Evolutionary conservation across 2,888 invertebrate genomes (phyloP), one percentile per base, ranked within the genome.

Genomic region (Philereme vetulata): DNA sequence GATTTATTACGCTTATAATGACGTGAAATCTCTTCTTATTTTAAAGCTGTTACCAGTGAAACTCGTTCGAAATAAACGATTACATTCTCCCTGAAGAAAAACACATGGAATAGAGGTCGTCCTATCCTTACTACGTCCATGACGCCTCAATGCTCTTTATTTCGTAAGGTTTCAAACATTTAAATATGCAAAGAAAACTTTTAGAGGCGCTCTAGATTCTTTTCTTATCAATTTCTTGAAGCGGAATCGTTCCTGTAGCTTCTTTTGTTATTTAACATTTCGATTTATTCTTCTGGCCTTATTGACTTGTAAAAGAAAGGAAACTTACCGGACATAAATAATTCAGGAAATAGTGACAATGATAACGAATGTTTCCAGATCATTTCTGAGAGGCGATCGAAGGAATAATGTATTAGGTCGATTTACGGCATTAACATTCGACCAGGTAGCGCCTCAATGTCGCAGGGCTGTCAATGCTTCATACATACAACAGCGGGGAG

Each of bases 391-490:
- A 78, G 80, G 80, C 76, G 76, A 73, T 50, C 62, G 44, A 59
- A 72, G 66, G 78, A 77, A 78, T 80, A 80, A 78, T 76, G 69
- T 70, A 77, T 80, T 78, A 75, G 74, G 71, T 72, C 64, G 69
- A 70, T 72, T 71, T 68, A 66, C 60, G 65, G 50, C 78, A 82
- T 86, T 85, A 81, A 74, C 77, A 85, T 86, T 81, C 85, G 75
- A 66, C 69, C 65, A 71, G 76, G 75, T 74, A 67, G 68, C 60
- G 69, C 70, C 57, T 83, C 88, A 87, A 87, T 86, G 88, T 78
- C 86, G 72, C 63, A 72, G 74, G 75, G 78, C 80, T 80, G 81
- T 82, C 80, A 76, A 75, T 76, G 83, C 78, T 77, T 75, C 70
- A 64, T 74, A 80, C 81, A 80, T 80, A 35, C 69, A 21, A 21